Evolutionary conservation across 2,888 invertebrate genomes (phyloP).

Genomic region (Panopea generosa): DNA sequence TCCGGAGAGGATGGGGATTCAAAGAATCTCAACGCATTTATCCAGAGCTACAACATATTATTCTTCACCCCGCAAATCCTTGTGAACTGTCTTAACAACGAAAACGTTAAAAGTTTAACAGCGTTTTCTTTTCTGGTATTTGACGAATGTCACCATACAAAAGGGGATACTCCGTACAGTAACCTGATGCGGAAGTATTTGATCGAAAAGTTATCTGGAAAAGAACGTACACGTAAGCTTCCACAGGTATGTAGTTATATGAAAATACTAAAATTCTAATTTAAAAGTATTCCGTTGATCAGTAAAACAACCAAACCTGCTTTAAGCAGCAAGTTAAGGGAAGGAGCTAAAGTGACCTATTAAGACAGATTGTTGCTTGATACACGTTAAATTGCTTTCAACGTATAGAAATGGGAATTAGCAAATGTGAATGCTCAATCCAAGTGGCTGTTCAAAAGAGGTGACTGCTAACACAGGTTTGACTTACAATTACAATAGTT

Average conservation of each 20-base stretch:
- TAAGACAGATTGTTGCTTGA: too few relatives aligned
- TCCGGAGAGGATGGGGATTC: conserved; percentile 8
- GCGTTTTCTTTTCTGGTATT: neutral
- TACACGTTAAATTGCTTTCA: too few relatives aligned
- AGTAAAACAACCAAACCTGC: too few relatives aligned
- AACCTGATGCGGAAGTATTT: neutral
- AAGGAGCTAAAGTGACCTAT: too few relatives aligned
- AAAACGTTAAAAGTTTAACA: neutral
- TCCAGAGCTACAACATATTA: neutral
- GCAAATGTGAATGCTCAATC: too few relatives aligned
- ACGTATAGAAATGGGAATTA: too few relatives aligned
- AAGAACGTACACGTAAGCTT: neutral
- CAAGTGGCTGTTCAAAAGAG: too few relatives aligned
- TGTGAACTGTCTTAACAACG: neutral
- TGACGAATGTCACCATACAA: conserved; percentile 3
- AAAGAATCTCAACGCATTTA: neutral
- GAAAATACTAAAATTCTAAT: too few relatives aligned
- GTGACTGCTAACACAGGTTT: too few relatives aligned
- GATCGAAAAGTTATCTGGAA: neutral
- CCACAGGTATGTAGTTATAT: neutral
- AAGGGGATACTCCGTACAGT: neutral
- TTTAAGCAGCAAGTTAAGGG: too few relatives aligned
- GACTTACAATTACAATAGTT: too few relatives aligned
- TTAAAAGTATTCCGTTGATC: too few relatives aligned
- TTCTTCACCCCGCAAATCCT: neutral